Evolutionary conservation across 2,113 vertebrate genomes (phyloP), one percentile per base, ranked within the genome.

Genomic region (Takifugu bimaculatus): DNA sequence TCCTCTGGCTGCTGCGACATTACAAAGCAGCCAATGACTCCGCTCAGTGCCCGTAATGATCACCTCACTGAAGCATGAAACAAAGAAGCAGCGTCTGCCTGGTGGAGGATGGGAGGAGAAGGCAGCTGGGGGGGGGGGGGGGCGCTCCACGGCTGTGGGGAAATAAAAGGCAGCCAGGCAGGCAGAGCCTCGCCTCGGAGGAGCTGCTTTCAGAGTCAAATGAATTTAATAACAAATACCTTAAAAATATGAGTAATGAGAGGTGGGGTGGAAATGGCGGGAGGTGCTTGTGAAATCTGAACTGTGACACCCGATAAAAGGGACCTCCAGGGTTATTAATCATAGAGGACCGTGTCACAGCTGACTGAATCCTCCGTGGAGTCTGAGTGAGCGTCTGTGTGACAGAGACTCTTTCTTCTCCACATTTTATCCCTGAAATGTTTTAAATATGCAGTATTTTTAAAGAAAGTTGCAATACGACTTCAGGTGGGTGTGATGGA

Each of bases 171-270:
- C 83, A 87, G 72, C 74, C 75, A 83, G 70, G 82, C 75, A 83
- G 70, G 82, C 82, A 77, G 27, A 79, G 75, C 78, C 60, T 72
- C 47, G 64, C 44, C 63, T 14, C 4, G 13, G 74, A 59, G 60
- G 69, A 85, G 74, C 80, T 78, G 52, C 12, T 3, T 74, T 58
- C 81, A 84, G 81, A 85, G 79, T 82, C 73, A 79, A 74, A 84
- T 84, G 85, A 57, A 1, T 86, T 90, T 90, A 85, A 88, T 87
- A 83, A 88, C 79, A 85, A 79, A 82, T 81, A 79, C 78, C 80
- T 84, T 74, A 77, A 85, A 88, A 81, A 74, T 75, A 73, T 83
- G 77, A 88, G 78, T 79, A 82, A 88, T 78, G 72, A 81, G 68
- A 54, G 68, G 74, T 74, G 55, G 45, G 35, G 49, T 65, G 57